Conservation (phyloP, 2,888 invertebrate species). For the Melanchra persicariae region DNA sequence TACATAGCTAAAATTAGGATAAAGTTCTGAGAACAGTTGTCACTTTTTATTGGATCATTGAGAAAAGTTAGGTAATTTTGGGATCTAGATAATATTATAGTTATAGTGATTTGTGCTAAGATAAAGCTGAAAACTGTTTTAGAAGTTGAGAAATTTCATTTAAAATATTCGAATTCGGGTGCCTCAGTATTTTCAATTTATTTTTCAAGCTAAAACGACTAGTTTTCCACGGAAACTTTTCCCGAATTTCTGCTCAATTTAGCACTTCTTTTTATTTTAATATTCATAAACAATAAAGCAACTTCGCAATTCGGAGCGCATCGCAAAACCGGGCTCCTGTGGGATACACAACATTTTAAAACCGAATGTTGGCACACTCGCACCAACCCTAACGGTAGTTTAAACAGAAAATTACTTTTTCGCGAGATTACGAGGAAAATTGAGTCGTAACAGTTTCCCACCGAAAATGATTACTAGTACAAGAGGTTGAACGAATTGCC, state of each 20-base stretch:
- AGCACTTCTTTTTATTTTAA: slow-evolving; percentile 15
- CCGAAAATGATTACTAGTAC: slow-evolving; percentile 58
- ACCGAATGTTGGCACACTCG: slow-evolving; percentile 13
- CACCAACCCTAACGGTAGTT: slow-evolving; percentile 51
- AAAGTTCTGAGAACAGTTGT: slow-evolving; percentile 3
- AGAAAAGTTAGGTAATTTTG: slow-evolving; percentile 1
- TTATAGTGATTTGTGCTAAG: background rate
- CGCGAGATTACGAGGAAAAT: slow-evolving; percentile 60
- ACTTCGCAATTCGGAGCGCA: slow-evolving; percentile 31
- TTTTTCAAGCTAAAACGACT: background rate
- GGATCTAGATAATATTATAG: background rate
- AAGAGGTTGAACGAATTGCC: slow-evolving; percentile 54
- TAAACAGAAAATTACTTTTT: slow-evolving; percentile 63
- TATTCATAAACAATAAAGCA: slow-evolving; percentile 41
- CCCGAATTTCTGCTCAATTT: slow-evolving; percentile 3
- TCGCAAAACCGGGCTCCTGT: slow-evolving; percentile 14
- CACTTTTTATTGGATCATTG: slow-evolving; percentile 10
- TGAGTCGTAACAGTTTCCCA: slow-evolving; percentile 57
- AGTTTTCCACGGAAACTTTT: background rate
- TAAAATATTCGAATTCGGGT: background rate
- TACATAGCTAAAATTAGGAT: background rate
- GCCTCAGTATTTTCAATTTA: background rate
- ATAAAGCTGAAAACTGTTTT: background rate
- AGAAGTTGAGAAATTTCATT: background rate
- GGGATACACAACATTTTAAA: slow-evolving; percentile 29